Conservation (phyloP, 2,797 vertebrate species). For the Tadarida brasiliensis region DNA sequence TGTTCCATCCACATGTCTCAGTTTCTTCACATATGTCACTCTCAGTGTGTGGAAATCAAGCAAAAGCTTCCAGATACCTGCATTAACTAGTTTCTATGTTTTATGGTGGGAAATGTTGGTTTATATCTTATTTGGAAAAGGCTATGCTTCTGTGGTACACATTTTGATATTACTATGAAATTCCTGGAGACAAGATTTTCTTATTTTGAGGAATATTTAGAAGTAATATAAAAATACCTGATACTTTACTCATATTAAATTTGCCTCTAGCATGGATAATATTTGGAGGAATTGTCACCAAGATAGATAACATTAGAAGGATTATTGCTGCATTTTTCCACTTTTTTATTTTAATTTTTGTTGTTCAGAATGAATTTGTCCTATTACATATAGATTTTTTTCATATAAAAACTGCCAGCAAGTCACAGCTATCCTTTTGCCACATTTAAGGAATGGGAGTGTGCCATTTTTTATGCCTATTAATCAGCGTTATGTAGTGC, state of each 20-base stretch:
- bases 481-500: neutral
- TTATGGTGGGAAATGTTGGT: neutral
- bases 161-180: neutral
- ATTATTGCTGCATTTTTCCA: neutral
- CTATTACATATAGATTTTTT: neutral
- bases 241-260: neutral
- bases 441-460: neutral
- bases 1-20: neutral
- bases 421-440: neutral
- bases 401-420: neutral
- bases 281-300: neutral
- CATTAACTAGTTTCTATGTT: neutral
- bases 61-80: neutral
- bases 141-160: neutral
- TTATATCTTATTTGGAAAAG: slow-evolving; percentile 30
- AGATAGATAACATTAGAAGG: neutral
- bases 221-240: neutral
- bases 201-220: slow-evolving; percentile 12
- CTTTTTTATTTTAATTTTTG: neutral
- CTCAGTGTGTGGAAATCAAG: neutral
- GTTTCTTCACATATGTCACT: neutral
- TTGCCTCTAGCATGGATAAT: neutral
- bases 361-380: neutral
- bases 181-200: neutral
- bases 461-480: neutral